Base-by-base conservation (phyloP, 2,888 invertebrate genomes). In the Rugalucina vietnamica region DNA sequence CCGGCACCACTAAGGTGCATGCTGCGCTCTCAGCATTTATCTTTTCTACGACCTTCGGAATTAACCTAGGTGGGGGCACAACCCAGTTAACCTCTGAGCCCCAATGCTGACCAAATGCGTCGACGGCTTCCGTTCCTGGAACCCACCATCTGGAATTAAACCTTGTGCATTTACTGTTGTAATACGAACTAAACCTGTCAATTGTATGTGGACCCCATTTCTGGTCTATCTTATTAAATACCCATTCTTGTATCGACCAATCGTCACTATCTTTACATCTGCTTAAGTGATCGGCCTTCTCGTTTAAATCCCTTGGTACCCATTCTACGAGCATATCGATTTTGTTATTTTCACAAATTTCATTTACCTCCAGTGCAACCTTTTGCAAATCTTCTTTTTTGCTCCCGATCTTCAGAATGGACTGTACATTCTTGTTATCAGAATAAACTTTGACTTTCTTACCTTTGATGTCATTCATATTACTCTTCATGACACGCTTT, bases 401-500 rank as follows among this genome's bases (percentile, higher is more conserved):
- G 39, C 76, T 76, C 4, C 76, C 60, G 14, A 12, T 60, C 12
- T 34, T 57, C 4, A 60, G 36, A 36, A 76, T 27, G 14, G 24
- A 60, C 39, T 60, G n/a, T 18, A 76, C 76, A 34, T 76, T 76
- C 57, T 76, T 57, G 34, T 76, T 76, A 36, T 76, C 76, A 0
- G 57, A 37, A 37, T 50, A 76, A 18, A 57, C 34, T 34, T 60
- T 60, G 12, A 76, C 76, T 1, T 32, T 76, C 36, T 36, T 76
- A 36, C 57, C 57, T 60, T 71, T 73, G n/a, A n/a, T n/a, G n/a
- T n/a, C n/a, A n/a, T 77, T 24, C 27, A n/a, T 27, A 24, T 49
- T 21, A n/a, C 34, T 29, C 54, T 27, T 65, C 18, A 24, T 71
- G 14, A 32, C 76, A n/a, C n/a, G 57, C 5, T 71, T 76, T 5